Base-by-base conservation (phyloP, 2,888 invertebrate genomes). In the Podotricha telesiphe region DNA sequence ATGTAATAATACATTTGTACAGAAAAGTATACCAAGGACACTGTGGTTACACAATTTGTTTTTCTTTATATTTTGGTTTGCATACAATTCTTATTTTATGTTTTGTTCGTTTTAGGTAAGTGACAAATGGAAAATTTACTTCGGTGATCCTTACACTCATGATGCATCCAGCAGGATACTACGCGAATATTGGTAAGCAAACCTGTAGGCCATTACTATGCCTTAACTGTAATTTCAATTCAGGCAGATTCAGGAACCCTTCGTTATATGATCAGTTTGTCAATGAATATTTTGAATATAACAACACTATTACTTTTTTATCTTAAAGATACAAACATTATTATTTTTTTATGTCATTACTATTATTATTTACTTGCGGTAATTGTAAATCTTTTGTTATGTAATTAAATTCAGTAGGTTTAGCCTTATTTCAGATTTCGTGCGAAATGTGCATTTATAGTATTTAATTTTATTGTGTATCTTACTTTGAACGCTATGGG, bases 101-200 rank as follows among this genome's bases (percentile, higher is more conserved):
- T 77, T 79, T 72, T 79, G 72, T 80, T 87, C 80, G 76, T 92
- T 93, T 82, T 86, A 93, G 93, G 93, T 93, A 93, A 93, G 93
- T 93, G 93, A 91, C 89, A 86, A 89, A 93, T 92, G 93, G 93
- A 84, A 86, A 85, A 77, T 81, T 83, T 86, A 80, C 82, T 77
- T 64, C 87, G 88, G 89, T 92, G 90, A 91, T 88, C 82, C 80
- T 77, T 83, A 78, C 80, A 79, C 82, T 79, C 83, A 89, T 85
- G 86, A 92, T 93, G 92, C 93, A 93, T 84, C 93, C 93, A 77
- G 91, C 92, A 73, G 93, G 93, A 80, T 93, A 92, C 90, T 93
- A 93, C 90, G 93, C 93, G 72, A 93, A 93, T 78, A 88, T 93
- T 72, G 93, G 93, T 93, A 91, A 92, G 92, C 61, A 42, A 62